Evolutionary conservation across 1,140 invertebrate species (phyloP).

Genomic region (Brachionus calyciflorus): DNA sequence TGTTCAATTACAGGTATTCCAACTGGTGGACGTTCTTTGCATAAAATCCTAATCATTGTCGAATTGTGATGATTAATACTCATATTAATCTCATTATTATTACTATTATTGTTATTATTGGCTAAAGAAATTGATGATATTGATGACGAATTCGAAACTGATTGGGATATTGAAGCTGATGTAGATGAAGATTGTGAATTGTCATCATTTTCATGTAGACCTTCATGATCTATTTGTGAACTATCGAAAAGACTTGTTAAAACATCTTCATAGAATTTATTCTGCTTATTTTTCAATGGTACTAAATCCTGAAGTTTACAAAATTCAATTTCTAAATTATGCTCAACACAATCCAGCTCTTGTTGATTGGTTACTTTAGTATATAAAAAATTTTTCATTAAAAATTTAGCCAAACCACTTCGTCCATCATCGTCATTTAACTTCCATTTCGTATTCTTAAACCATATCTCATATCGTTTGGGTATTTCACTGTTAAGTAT

Average conservation of each 20-base stretch:
- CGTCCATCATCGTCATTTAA: slow-evolving; percentile 95
- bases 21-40: slow-evolving; percentile 66
- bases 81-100: too few species aligned
- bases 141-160: neutral
- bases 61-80: neutral
- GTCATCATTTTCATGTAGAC: neutral
- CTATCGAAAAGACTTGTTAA: neutral
- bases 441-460: slow-evolving; percentile 96
- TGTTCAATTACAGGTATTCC: slow-evolving; percentile 92
- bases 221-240: neutral
- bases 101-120: neutral
- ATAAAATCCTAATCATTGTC: slow-evolving; percentile 40
- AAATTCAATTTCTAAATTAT: slow-evolving; percentile 33
- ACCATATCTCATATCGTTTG: slow-evolving; percentile 90
- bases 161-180: neutral
- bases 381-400: slow-evolving; percentile 89
- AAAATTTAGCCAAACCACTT: slow-evolving; percentile 89
- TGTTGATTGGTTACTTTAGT: slow-evolving; percentile 52
- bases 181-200: neutral
- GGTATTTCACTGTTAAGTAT: slow-evolving; percentile 34
- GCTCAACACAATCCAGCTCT: slow-evolving; percentile 28
- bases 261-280: slow-evolving; percentile 12
- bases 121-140: neutral
- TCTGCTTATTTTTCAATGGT: neutral
- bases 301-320: slow-evolving; percentile 23